phyloP scores from a whole-genome alignment of 1,140 invertebrate genomes.

The Drosophila takahashii region DNA sequence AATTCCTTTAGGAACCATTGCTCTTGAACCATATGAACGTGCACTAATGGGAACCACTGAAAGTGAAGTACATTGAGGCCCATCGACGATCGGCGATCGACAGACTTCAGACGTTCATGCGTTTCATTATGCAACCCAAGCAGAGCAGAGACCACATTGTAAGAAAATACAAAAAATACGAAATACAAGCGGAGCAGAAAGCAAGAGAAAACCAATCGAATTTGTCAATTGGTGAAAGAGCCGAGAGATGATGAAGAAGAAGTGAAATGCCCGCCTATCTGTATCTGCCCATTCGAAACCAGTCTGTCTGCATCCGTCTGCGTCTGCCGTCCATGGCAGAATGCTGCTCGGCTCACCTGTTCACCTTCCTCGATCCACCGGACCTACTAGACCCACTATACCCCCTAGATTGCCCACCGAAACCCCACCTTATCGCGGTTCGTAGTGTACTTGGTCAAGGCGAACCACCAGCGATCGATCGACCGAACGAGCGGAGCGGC shows the following conservation, averaged over 20 bases:
- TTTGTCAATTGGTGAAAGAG: constrained; percentile 41
- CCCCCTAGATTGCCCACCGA: neutral
- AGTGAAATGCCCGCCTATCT: constrained; percentile 30
- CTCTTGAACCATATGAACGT: neutral
- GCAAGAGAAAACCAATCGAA: constrained; percentile 30
- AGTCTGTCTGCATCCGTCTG: constrained; percentile 11
- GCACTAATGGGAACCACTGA: constrained; percentile 19
- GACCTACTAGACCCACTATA: too few relatives aligned
- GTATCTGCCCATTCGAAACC: constrained; percentile 9
- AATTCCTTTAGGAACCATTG: too few relatives aligned
- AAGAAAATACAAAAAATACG: constrained; percentile 54
- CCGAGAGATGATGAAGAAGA: constrained; percentile 6
- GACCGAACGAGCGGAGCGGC: too few relatives aligned
- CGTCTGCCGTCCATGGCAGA: constrained; percentile 8
- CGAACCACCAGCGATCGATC: constrained; percentile 40
- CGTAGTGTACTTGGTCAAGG: constrained; percentile 72
- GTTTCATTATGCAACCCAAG: constrained; percentile 59
- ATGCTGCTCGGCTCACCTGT: constrained; percentile 34
- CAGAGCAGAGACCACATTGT: constrained; percentile 37
- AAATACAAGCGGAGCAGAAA: constrained; percentile 30
- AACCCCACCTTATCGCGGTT: constrained; percentile 1
- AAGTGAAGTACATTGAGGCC: constrained; percentile 32
- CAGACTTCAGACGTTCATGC: constrained; percentile 6
- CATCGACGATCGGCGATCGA: constrained; percentile 32
- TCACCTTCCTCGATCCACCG: neutral